Base-by-base conservation (phyloP, 2,797 vertebrate species). In the Parauchenoglanis ngamensis region DNA sequence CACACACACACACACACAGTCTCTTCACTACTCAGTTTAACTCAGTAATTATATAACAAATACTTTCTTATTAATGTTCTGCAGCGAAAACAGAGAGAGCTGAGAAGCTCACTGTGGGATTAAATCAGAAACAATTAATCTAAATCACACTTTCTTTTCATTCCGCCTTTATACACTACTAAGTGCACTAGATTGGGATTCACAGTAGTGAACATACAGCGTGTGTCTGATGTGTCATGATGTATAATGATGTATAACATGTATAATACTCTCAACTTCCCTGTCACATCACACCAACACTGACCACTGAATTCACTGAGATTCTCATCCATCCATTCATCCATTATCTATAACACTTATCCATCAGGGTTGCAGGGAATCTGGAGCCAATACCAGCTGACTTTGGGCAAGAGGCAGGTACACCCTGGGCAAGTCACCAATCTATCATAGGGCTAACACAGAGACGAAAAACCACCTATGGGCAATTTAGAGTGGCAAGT, bases 1-100 rank as follows among this genome's bases (percentile, higher is more conserved):
- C 72, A 75, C 68, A 73, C 72, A 75, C 46, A 76, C 73, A 76
- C 73, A 76, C 73, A 75, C 72, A 17, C 28, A 56, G 46, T 78
- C n/a, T 57, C 28, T 23, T 57, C 19, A 44, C 31, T 35, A 44
- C 56, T 61, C 35, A 59, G 79, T 44, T 46, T 46, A 63, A 59
- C 56, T 40, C 57, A 15, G 35, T 61, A 81, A 63, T 81, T 81
- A 63, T 81, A 61, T 81, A 81, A 81, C 31, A 63, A 4, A 40
- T 57, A 80, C 56, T 59, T 63, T 40, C 46, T 81, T 46, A n/a
- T 81, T 5, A 21, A 35, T 35, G 54, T 31, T 57, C 52, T 79
- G 79, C 79, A 46, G 40, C 7, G 46, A 7, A 44, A 44, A 63
- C 35, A 19, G 49, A 23, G 70, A 44, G 40, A 19, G 46, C 49